Conservation (phyloP, 2,797 vertebrate genomes). For the Apogon talboti region DNA sequence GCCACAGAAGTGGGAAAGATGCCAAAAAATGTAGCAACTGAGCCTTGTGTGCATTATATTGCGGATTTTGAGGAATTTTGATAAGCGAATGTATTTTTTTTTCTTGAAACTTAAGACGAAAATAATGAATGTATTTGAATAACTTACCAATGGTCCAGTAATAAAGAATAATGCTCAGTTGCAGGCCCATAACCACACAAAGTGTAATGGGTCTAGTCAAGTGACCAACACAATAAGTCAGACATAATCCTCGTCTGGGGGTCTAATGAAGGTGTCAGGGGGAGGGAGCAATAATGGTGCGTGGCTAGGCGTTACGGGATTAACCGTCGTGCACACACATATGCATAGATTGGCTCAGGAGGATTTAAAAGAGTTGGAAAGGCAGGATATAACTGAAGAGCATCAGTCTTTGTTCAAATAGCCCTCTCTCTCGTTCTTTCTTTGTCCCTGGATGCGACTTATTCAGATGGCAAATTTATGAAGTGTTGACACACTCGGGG, state of each 20-base stretch:
- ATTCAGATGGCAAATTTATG: conserved; percentile 66
- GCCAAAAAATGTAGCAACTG: too few species aligned
- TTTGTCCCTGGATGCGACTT: conserved; percentile 51
- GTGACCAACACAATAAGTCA: conserved; percentile 45
- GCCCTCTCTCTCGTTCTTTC: conserved; percentile 25
- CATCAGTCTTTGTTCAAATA: conserved; percentile 50
- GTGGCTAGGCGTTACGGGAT: conserved; percentile 71
- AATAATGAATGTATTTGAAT: too few species aligned
- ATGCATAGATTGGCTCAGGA: conserved; percentile 41
- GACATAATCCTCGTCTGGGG: conserved; percentile 57
- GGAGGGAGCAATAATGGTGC: conserved; percentile 63
- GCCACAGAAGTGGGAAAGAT: too few species aligned
- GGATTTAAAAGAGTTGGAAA: conserved; percentile 45
- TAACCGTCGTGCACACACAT: conserved; percentile 53
- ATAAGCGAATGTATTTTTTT: too few species aligned
- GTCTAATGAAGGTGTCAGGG: conserved; percentile 78
- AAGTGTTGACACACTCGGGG: conserved; percentile 66
- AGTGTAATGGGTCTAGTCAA: conserved; percentile 22
- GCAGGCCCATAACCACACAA: not conserved
- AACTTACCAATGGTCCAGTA: too few species aligned
- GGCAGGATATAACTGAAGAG: conserved; percentile 50
- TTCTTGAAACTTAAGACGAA: too few species aligned
- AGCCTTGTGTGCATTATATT: too few species aligned
- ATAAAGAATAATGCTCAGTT: too few species aligned
- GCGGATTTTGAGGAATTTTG: too few species aligned